These are phyloP conservation scores for Spicauda simplicius DNA, from an alignment of 2,888 invertebrate genomes.

Conservation along the genomic window DNA sequence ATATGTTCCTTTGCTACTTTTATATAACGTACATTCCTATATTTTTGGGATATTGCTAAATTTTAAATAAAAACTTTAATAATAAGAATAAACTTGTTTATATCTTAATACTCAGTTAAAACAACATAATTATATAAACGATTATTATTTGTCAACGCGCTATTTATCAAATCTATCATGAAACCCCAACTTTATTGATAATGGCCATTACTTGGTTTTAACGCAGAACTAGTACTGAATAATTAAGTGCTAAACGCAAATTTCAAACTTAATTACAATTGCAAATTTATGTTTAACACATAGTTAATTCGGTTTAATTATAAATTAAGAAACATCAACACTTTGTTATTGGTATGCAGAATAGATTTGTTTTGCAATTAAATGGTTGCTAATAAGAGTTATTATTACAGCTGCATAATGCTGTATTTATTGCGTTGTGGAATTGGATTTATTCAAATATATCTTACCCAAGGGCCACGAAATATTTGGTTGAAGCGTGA, in stretches of 20 bases:
- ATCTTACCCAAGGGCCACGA: no score
- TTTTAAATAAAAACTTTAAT: no score
- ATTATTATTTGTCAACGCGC: constrained; percentile 1
- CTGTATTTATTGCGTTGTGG: no score
- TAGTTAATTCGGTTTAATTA: constrained; percentile 23
- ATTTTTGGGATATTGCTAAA: no score
- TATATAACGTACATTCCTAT: no score
- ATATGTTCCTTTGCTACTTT: no score
- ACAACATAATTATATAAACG: not conserved
- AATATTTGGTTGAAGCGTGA: no score
- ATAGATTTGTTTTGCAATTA: constrained; percentile 11
- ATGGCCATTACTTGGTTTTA: not conserved
- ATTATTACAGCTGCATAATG: not conserved
- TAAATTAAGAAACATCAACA: constrained; percentile 26
- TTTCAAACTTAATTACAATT: constrained; percentile 4
- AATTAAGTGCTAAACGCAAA: constrained; percentile 3
- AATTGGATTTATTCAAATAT: no score
- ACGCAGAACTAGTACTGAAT: not conserved
- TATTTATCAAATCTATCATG: not conserved
- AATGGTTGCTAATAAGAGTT: constrained; percentile 1
- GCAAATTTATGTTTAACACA: constrained; percentile 26
- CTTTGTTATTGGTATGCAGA: constrained; percentile 5
- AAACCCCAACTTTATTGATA: not conserved
- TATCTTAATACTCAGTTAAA: no score
- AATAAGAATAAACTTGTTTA: no score